Evolutionary conservation across 2,113 vertebrate genomes (phyloP).

Genomic region (Amia ocellicauda): DNA sequence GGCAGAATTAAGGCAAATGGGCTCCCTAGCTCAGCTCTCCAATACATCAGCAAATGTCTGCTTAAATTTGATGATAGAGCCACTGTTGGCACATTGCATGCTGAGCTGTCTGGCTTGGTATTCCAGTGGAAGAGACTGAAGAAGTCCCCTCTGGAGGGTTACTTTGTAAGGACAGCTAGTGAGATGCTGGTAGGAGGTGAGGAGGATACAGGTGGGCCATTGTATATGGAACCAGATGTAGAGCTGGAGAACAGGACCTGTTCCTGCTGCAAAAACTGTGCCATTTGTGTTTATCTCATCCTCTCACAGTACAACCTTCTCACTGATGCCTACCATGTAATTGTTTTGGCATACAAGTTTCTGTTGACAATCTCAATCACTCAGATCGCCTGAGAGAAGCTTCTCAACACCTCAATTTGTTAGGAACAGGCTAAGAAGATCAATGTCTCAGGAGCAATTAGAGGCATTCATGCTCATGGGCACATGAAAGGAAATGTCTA

Average conservation of each 20-base stretch:
- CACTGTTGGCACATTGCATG: too few relatives aligned
- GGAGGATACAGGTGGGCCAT: background rate
- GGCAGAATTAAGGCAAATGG: too few relatives aligned
- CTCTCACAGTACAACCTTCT: slow-evolving; percentile 14
- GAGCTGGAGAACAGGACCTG: slow-evolving; percentile 5
- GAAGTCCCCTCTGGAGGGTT: too few relatives aligned
- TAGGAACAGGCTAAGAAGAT: slow-evolving; percentile 20
- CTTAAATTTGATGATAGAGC: too few relatives aligned
- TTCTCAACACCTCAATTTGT: slow-evolving; percentile 26
- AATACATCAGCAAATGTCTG: too few relatives aligned
- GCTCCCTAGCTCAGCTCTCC: too few relatives aligned
- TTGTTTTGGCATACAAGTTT: slow-evolving; percentile 22
- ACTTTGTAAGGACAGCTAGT: too few relatives aligned
- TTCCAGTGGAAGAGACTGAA: slow-evolving; percentile 19
- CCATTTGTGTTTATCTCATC: slow-evolving; percentile 1
- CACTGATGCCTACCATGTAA: slow-evolving; percentile 15
- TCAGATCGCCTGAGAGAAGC: slow-evolving; percentile 24
- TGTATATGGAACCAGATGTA: slow-evolving; percentile 7
- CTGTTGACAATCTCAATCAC: slow-evolving; percentile 18
- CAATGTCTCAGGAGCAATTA: slow-evolving; percentile 8
- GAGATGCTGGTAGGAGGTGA: background rate
- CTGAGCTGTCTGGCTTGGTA: slow-evolving; percentile 14
- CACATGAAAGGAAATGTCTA: slow-evolving; percentile 6
- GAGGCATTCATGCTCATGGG: slow-evolving; percentile 17
- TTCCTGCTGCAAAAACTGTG: background rate